Conservation (phyloP, 2,797 vertebrate genomes). For the Sebastes trivittatus region DNA sequence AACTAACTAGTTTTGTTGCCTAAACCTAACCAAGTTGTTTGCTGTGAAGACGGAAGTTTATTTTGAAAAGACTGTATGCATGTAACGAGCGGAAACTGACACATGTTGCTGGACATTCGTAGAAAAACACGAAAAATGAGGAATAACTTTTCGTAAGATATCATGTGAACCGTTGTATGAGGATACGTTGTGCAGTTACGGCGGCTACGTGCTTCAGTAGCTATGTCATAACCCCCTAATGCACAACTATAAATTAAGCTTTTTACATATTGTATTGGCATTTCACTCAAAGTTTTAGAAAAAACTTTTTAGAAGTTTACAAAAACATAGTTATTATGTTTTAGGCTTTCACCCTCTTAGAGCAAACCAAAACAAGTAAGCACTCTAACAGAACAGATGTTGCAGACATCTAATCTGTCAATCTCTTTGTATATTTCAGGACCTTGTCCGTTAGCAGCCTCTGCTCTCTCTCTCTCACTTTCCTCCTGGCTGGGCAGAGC, state of each 20-base stretch:
- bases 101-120: too few relatives aligned
- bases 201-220: not conserved
- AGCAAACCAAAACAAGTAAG: not conserved
- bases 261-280: not conserved
- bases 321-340: not conserved
- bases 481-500: constrained; percentile 10
- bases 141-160: too few relatives aligned
- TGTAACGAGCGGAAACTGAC: fast-evolving
- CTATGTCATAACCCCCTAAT: not conserved
- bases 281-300: not conserved
- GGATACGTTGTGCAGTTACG: not conserved
- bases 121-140: too few relatives aligned
- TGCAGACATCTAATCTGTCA: not conserved
- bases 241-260: not conserved
- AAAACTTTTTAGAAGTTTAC: not conserved
- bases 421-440: not conserved
- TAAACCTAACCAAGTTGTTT: too few relatives aligned
- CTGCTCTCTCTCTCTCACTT: not conserved
- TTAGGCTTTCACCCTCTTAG: not conserved
- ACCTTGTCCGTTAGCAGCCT: not conserved
- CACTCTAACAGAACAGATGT: not conserved
- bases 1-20: too few relatives aligned
- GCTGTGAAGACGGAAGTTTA: too few relatives aligned
- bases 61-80: too few relatives aligned
- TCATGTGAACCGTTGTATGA: too few relatives aligned